Conservation (phyloP, 2,113 vertebrate species). For the Phaethon lepturus region DNA sequence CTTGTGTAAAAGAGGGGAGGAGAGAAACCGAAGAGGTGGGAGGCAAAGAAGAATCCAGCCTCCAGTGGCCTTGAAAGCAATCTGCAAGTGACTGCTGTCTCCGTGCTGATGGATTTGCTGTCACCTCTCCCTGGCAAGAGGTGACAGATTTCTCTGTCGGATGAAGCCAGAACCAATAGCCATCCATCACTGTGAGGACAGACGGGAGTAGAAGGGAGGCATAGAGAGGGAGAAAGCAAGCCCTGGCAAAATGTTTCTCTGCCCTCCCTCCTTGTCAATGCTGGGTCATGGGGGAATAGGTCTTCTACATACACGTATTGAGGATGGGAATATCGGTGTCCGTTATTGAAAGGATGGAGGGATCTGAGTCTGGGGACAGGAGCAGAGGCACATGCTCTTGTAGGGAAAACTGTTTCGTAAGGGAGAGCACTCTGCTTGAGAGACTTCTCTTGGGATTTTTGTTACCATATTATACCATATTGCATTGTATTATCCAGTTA, state of each 20-base stretch:
- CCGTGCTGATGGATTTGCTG: conserved; percentile 73
- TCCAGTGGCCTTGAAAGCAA: conserved; percentile 64
- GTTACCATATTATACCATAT: background rate
- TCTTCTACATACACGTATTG: rapidly evolving
- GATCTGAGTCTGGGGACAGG: background rate
- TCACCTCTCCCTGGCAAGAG: conserved; percentile 61
- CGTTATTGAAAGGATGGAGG: background rate
- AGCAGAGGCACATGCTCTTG: background rate
- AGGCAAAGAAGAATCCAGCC: conserved; percentile 16
- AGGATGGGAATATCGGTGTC: background rate
- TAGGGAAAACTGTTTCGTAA: background rate
- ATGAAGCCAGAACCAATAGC: conserved; percentile 69
- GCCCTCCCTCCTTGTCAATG: background rate
- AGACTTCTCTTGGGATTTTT: background rate
- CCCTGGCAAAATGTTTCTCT: background rate
- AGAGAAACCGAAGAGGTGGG: background rate
- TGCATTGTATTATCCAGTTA: background rate
- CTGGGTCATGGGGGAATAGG: background rate
- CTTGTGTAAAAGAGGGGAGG: background rate
- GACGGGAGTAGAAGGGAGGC: conserved; percentile 10
- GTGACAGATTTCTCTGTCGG: conserved; percentile 67
- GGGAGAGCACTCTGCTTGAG: background rate
- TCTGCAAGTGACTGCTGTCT: conserved; percentile 57
- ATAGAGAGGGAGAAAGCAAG: background rate
- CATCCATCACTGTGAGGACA: conserved; percentile 59